A percentile compares a stretch with the other conserved stretches of the same genome.
Evolutionary conservation across 2,797 vertebrate species (phyloP).

Genomic region (Phataginus tricuspis): DNA sequence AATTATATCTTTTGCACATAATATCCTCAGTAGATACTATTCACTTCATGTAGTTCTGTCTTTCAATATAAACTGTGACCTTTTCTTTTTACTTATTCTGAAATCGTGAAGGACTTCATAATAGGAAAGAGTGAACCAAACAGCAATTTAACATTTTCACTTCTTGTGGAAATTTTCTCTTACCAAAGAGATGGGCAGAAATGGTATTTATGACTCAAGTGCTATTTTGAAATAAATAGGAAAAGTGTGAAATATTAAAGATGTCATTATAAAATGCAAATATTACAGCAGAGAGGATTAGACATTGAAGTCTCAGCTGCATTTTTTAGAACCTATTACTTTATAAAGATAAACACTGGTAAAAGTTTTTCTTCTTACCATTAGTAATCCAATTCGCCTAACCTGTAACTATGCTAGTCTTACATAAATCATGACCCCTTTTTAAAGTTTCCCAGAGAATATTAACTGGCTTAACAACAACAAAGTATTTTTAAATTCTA

Average conservation of each 20-base stretch:
- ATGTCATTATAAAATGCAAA: slow-evolving; percentile 65
- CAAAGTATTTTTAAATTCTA: not conserved
- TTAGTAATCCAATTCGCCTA: not conserved
- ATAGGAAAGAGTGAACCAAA: not conserved
- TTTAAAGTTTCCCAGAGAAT: not conserved
- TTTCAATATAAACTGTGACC: slow-evolving; percentile 32
- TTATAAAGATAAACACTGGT: not conserved
- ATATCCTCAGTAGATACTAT: not conserved
- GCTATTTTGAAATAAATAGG: slow-evolving; percentile 57
- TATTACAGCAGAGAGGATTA: not conserved
- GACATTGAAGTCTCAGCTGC: not conserved
- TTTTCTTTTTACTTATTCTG: slow-evolving; percentile 44
- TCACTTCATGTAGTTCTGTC: not conserved
- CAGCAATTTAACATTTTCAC: slow-evolving; percentile 24
- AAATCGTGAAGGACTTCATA: slow-evolving; percentile 23
- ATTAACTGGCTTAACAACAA: not conserved
- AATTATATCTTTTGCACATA: not conserved
- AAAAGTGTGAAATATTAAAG: slow-evolving; percentile 49
- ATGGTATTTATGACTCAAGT: slow-evolving; percentile 36
- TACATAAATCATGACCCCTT: not conserved
- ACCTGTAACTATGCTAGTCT: not conserved
- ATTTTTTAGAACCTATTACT: slow-evolving; percentile 15
- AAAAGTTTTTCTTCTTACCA: not conserved
- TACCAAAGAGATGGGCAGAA: slow-evolving; percentile 51
- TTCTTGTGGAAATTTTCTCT: not conserved